Evolutionary conservation across 2,113 vertebrate species (phyloP).

Genomic region (Thymallus thymallus): DNA sequence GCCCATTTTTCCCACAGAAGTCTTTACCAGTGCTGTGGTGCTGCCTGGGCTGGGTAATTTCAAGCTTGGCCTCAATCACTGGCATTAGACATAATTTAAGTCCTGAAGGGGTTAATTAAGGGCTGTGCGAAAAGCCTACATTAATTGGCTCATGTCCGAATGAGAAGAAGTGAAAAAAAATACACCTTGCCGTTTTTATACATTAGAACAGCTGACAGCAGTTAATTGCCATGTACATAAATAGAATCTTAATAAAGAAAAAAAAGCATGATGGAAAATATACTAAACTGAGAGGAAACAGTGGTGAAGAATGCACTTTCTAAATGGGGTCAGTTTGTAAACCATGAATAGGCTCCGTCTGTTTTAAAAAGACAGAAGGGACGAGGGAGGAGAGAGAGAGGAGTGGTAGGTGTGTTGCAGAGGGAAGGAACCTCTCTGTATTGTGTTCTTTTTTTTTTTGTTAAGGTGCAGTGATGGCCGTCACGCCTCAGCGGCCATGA

Average conservation of each 20-base stretch:
- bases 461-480: constrained; percentile 77
- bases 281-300: constrained; percentile 11
- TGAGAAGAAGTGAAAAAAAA: constrained; percentile 35
- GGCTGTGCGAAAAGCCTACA: constrained; percentile 63
- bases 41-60: constrained; percentile 52
- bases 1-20: constrained; percentile 33
- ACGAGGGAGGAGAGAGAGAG: constrained; percentile 12
- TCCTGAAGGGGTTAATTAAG: constrained; percentile 76
- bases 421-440: constrained; percentile 24
- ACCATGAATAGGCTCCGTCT: constrained; percentile 16
- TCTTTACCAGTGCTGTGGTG: not conserved
- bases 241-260: constrained; percentile 39
- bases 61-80: constrained; percentile 70
- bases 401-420: constrained; percentile 9
- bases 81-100: constrained; percentile 66
- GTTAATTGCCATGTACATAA: constrained; percentile 49
- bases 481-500: constrained; percentile 83
- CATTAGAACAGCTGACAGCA: constrained; percentile 56
- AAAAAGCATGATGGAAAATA: constrained; percentile 18
- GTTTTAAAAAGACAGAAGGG: constrained; percentile 18
- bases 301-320: constrained; percentile 17
- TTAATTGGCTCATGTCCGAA: constrained; percentile 69
- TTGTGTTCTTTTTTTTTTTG: constrained; percentile 62
- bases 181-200: constrained; percentile 42
- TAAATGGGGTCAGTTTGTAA: constrained; percentile 31